phyloP scores from a whole-genome alignment of 2,797 vertebrate genomes.

The Merluccius polli region DNA sequence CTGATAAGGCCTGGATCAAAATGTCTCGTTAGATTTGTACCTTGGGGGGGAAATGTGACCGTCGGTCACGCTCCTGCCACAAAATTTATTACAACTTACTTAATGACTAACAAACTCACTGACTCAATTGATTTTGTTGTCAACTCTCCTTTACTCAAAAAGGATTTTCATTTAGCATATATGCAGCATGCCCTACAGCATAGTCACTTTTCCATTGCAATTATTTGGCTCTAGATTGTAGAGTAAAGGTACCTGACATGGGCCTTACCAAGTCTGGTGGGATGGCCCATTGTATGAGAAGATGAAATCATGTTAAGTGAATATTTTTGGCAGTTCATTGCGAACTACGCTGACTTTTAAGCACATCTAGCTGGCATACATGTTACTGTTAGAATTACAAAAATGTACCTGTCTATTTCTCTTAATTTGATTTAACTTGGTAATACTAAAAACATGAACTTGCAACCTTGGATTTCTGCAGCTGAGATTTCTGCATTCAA shows the following conservation, averaged over 20 bases:
- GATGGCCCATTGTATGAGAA: not conserved
- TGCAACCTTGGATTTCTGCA: not conserved
- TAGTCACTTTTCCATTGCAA: not conserved
- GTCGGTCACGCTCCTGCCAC: not conserved
- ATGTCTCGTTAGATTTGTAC: not conserved
- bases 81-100: not conserved
- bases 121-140: not conserved
- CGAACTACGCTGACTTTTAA: constrained; percentile 56
- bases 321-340: constrained; percentile 37
- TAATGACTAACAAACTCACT: not conserved
- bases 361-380: constrained; percentile 21
- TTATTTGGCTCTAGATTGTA: not conserved
- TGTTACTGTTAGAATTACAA: not conserved
- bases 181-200: not conserved
- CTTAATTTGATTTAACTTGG: not conserved
- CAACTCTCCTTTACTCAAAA: not conserved
- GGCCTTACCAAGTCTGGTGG: not conserved
- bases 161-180: not conserved
- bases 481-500: constrained; percentile 1
- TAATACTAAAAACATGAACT: not conserved
- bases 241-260: not conserved
- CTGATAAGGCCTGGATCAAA: not conserved
- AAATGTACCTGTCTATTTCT: not conserved
- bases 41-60: not conserved
- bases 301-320: constrained; percentile 24